phyloP scores from a whole-genome alignment of 2,888 invertebrate genomes.

The Gryllus longicercus region DNA sequence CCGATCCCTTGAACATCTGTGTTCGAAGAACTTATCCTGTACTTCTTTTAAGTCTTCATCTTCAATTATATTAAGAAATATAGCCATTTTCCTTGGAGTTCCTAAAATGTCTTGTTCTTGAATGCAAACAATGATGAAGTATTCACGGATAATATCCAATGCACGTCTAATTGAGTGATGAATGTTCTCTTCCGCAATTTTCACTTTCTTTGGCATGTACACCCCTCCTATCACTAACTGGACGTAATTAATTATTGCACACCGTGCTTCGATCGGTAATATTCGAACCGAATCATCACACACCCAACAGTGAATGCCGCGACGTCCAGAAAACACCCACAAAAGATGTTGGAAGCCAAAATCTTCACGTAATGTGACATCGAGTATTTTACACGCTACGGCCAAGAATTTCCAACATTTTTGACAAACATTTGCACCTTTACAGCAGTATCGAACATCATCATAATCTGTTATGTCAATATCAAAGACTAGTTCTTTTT shows the following conservation, averaged over 20 bases:
- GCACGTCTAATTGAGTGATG: constrained; percentile 52
- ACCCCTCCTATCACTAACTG: background rate
- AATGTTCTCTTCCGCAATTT: no score
- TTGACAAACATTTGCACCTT: background rate
- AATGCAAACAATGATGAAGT: constrained; percentile 72
- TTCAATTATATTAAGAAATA: constrained; percentile 68
- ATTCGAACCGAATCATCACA: background rate
- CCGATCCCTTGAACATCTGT: constrained; percentile 54
- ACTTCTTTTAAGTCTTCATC: constrained; percentile 62
- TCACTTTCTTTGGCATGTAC: background rate
- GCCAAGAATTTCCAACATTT: background rate
- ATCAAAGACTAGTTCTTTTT: background rate
- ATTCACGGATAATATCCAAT: constrained; percentile 65
- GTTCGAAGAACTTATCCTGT: constrained; percentile 55
- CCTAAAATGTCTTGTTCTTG: constrained; percentile 82
- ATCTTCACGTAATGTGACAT: background rate
- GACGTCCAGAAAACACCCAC: background rate
- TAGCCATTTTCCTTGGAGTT: constrained; percentile 62
- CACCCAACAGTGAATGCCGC: constrained; percentile 4
- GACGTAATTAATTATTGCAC: background rate
- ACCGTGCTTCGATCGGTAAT: background rate
- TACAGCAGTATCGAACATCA: background rate
- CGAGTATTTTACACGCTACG: background rate
- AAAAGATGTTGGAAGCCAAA: background rate
- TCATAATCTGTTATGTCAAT: background rate